Percentiles rank a stretch among this genome's conserved stretches.
phyloP scores from a whole-genome alignment of 2,797 vertebrate species.

The Thunnus albacares region DNA sequence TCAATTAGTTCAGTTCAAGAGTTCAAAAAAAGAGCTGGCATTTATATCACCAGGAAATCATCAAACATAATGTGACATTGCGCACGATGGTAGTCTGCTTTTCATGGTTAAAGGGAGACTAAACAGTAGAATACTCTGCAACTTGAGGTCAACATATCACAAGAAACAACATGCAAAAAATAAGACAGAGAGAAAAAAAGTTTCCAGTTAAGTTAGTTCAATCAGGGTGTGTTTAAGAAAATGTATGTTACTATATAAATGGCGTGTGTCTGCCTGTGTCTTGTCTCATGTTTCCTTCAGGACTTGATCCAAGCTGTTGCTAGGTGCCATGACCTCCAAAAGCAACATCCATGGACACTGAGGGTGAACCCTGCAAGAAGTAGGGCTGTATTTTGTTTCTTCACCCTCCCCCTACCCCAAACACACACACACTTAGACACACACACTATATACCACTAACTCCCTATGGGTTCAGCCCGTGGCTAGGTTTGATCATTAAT shows the following conservation, averaged over 20 bases:
- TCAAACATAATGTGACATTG: slow-evolving; percentile 29
- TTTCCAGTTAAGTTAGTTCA: slow-evolving; percentile 7
- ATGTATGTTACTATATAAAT: background rate
- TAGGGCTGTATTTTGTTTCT: slow-evolving; percentile 74
- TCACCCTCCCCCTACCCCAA: slow-evolving; percentile 50
- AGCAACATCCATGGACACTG: slow-evolving; percentile 73
- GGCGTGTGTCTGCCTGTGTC: slow-evolving; percentile 33
- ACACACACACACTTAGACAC: slow-evolving; percentile 42
- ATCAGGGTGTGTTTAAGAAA: slow-evolving; percentile 8
- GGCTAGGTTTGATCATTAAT: slow-evolving; percentile 47
- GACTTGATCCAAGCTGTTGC: slow-evolving; percentile 75
- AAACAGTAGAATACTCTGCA: background rate
- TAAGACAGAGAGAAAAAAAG: background rate
- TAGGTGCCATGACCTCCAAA: slow-evolving; percentile 77
- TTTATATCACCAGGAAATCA: slow-evolving; percentile 36
- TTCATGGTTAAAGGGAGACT: slow-evolving; percentile 11
- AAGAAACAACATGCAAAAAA: background rate
- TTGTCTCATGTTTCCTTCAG: slow-evolving; percentile 71
- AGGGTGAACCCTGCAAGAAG: slow-evolving; percentile 73
- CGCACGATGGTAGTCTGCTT: slow-evolving; percentile 17
- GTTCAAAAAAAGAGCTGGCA: slow-evolving; percentile 5
- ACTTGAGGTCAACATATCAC: background rate
- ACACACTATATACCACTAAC: slow-evolving; percentile 55
- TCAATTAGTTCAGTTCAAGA: slow-evolving; percentile 21
- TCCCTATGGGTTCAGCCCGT: slow-evolving; percentile 40